phyloP scores from a whole-genome alignment of 1,140 invertebrate species.

The Brachystomella parvula region DNA sequence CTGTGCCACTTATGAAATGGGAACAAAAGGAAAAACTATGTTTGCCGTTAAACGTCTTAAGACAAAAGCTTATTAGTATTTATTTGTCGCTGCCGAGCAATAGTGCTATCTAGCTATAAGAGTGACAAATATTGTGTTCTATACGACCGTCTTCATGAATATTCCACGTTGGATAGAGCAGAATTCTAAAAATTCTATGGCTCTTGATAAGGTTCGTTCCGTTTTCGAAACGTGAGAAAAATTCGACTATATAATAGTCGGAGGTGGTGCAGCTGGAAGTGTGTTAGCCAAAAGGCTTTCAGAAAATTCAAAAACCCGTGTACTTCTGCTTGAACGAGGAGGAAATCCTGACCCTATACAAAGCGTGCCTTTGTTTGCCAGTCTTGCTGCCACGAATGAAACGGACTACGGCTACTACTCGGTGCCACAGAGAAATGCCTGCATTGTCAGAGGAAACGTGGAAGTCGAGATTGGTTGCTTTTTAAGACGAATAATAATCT shows the following conservation, averaged over 20 bases:
- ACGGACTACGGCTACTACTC: slow-evolving; percentile 11
- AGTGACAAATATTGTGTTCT: too few species aligned
- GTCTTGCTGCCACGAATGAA: not conserved
- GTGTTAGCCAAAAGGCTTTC: slow-evolving; percentile 18
- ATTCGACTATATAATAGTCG: slow-evolving; percentile 14
- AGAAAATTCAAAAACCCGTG: slow-evolving; percentile 1
- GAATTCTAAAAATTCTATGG: too few species aligned
- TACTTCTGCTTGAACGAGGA: slow-evolving; percentile 20
- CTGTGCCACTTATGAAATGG: too few species aligned
- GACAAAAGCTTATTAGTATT: too few species aligned
- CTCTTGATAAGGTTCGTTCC: too few species aligned
- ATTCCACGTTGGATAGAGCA: too few species aligned
- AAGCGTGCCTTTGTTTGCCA: slow-evolving; percentile 3
- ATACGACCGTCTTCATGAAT: too few species aligned
- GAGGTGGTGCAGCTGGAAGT: slow-evolving; percentile 15
- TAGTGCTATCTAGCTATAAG: too few species aligned
- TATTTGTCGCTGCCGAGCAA: too few species aligned
- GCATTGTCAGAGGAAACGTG: not conserved
- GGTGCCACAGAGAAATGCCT: slow-evolving; percentile 18
- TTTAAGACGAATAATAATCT: not conserved
- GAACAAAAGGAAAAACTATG: too few species aligned
- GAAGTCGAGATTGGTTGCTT: not conserved
- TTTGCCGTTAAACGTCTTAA: too few species aligned
- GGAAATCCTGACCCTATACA: slow-evolving; percentile 19
- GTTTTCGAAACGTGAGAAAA: too few species aligned